phyloP scores from a whole-genome alignment of 2,888 invertebrate species.

The Julus scanicus region DNA sequence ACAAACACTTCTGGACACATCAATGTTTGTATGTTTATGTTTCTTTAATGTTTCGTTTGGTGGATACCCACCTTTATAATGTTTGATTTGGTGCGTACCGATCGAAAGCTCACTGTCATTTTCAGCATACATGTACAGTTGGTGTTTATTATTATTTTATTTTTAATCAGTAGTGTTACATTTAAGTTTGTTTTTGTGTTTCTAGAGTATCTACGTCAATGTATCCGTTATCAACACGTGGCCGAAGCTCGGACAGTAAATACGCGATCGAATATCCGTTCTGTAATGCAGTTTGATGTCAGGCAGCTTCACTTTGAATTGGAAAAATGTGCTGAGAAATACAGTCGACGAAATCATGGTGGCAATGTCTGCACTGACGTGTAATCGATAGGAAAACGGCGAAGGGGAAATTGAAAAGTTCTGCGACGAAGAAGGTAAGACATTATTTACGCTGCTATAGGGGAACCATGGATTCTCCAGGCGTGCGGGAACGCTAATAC shows the following conservation, averaged over 20 bases:
- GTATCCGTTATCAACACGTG: slow-evolving; percentile 5
- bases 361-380: slow-evolving; percentile 8
- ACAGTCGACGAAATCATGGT: slow-evolving; percentile 15
- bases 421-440: slow-evolving; percentile 11
- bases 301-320: background rate
- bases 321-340: slow-evolving; percentile 25
- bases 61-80: too few species aligned
- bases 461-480: background rate
- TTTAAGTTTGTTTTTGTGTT: background rate
- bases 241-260: background rate
- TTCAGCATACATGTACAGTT: too few species aligned
- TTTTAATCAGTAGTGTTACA: too few species aligned
- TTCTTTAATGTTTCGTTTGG: too few species aligned
- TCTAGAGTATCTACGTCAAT: background rate
- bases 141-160: too few species aligned
- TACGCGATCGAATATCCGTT: slow-evolving; percentile 19
- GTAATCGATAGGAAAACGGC: slow-evolving; percentile 24
- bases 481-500: background rate
- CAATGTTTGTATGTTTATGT: too few species aligned
- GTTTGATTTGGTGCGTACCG: too few species aligned
- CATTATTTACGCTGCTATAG: background rate
- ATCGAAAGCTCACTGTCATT: too few species aligned
- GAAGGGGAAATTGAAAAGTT: slow-evolving; percentile 19
- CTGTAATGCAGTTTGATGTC: slow-evolving; percentile 7
- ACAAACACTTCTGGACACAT: too few species aligned